Percentiles rank a stretch among this genome's conserved stretches.
These are phyloP conservation scores for Cuniculus paca DNA, from an alignment of 2,797 vertebrate genomes.

Conservation along the genomic window DNA sequence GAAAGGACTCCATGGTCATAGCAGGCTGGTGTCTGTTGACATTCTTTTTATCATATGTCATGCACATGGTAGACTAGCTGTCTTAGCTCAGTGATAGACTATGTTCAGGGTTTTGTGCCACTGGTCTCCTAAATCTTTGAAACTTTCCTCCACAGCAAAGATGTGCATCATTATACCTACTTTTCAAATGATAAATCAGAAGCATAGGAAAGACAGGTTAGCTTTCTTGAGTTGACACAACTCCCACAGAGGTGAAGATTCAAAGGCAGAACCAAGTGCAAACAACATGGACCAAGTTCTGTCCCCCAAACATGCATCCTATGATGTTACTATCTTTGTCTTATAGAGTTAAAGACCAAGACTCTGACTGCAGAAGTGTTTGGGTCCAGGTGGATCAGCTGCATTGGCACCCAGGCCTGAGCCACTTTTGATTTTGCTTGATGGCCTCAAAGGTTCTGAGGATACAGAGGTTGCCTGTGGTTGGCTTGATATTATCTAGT, in stretches of 20 bases:
- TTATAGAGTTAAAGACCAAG: background rate
- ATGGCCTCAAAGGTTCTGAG: background rate
- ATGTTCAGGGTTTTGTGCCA: background rate
- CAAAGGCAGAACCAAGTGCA: background rate
- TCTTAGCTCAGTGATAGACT: background rate
- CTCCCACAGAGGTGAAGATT: background rate
- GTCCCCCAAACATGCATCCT: background rate
- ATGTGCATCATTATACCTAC: background rate
- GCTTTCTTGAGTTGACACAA: background rate
- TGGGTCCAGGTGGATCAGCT: background rate
- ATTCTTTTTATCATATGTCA: background rate
- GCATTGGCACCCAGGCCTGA: background rate
- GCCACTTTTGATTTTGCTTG: background rate
- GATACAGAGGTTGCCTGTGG: background rate
- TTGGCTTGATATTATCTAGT: background rate
- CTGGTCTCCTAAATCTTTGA: background rate
- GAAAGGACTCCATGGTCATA: background rate
- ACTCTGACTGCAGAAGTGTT: background rate
- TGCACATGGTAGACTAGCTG: background rate
- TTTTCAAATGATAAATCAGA: constrained; percentile 22
- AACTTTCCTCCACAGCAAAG: background rate
- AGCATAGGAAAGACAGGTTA: background rate
- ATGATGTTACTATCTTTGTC: background rate
- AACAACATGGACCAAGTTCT: background rate
- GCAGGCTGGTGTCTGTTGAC: background rate